Conservation (phyloP, 1,140 invertebrate species). For the Atopsyche davidsoni region DNA sequence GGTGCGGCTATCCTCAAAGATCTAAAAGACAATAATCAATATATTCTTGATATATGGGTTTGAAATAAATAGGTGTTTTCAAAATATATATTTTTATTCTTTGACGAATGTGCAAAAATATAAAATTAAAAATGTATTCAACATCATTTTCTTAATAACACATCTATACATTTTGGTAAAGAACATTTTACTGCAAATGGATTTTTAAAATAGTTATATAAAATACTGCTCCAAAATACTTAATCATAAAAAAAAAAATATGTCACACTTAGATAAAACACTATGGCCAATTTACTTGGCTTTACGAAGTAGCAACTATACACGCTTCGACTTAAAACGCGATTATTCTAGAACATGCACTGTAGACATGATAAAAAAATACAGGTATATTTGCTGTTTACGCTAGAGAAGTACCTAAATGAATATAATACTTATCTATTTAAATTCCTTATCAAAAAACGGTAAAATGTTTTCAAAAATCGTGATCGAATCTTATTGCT, state of each 20-base stretch:
- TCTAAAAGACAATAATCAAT: constrained; percentile 44
- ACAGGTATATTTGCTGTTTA: not conserved
- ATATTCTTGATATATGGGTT: constrained; percentile 52
- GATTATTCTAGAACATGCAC: no score
- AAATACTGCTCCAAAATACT: constrained; percentile 7
- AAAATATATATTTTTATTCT: not conserved
- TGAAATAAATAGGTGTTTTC: constrained; percentile 27
- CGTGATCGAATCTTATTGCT: no score
- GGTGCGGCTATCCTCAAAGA: constrained; percentile 39
- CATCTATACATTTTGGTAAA: constrained; percentile 6
- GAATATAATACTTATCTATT: not conserved
- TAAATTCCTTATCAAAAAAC: not conserved
- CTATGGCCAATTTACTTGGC: no score
- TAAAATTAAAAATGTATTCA: constrained; percentile 5
- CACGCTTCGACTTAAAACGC: no score
- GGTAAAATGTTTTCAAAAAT: constrained; percentile 2
- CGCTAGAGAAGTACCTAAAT: not conserved
- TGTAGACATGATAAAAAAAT: no score
- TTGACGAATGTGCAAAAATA: constrained; percentile 9
- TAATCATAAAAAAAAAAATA: no score
- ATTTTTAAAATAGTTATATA: no score
- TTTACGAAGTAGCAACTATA: no score
- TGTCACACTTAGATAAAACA: no score
- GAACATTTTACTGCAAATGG: no score
- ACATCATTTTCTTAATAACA: constrained; percentile 10